Conservation (phyloP, 2,113 vertebrate species). For the Chaetura pelagica region DNA sequence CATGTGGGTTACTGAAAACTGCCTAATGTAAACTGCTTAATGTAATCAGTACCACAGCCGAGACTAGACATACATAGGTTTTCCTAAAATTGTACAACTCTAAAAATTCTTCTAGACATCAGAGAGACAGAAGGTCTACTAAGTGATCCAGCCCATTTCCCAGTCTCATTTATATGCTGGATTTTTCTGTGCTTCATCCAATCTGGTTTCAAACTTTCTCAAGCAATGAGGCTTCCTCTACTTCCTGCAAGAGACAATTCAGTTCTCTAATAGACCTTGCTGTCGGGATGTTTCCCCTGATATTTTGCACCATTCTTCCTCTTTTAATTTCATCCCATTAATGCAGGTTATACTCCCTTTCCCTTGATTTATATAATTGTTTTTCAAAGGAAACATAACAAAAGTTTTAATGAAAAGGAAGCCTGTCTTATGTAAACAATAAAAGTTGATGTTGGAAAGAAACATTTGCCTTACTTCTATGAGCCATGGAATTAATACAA, state of each 20-base stretch:
- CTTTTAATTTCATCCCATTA: conserved; percentile 4
- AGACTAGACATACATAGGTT: neutral
- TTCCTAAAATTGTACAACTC: neutral
- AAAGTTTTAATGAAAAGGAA: conserved; percentile 37
- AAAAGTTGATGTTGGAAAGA: conserved; percentile 5
- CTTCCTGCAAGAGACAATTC: conserved; percentile 19
- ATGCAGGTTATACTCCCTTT: conserved; percentile 15
- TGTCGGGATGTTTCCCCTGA: conserved; percentile 27
- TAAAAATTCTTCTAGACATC: neutral
- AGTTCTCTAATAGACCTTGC: neutral
- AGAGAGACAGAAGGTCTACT: neutral
- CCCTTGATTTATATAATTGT: conserved; percentile 37
- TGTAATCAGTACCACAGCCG: neutral
- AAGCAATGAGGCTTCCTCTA: neutral
- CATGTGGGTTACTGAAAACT: neutral
- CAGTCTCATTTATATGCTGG: neutral
- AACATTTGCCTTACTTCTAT: neutral
- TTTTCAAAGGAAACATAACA: conserved; percentile 53
- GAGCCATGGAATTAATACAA: neutral
- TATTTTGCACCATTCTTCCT: neutral
- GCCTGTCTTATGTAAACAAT: neutral
- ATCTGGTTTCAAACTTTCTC: neutral
- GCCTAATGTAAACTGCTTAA: neutral
- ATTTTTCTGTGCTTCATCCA: neutral
- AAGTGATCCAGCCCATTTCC: neutral